Evolutionary conservation across 1,140 invertebrate genomes (phyloP).

Genomic region (Scaptomyza hsui): DNA sequence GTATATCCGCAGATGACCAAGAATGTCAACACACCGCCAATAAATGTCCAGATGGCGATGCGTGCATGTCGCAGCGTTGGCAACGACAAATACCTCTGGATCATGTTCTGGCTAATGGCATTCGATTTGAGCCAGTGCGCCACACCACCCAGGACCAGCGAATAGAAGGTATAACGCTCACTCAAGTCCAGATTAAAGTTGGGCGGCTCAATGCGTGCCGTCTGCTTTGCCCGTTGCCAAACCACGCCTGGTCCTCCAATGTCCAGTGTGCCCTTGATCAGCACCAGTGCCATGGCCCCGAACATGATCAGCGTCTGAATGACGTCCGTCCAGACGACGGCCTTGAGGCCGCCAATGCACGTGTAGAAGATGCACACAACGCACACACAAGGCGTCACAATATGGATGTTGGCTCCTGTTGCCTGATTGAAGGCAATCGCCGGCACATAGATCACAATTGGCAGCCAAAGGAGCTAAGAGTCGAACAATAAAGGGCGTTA

Average conservation of each 20-base stretch:
- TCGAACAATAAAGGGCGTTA: too few relatives aligned
- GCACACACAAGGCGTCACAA: slow-evolving; percentile 93
- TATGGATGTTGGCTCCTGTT: slow-evolving; percentile 92
- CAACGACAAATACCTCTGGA: slow-evolving; percentile 90
- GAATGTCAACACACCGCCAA: slow-evolving; percentile 87
- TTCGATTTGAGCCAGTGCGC: slow-evolving; percentile 92
- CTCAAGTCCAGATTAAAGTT: slow-evolving; percentile 88
- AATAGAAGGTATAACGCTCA: slow-evolving; percentile 91
- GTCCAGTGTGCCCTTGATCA: slow-evolving; percentile 91
- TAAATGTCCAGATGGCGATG: slow-evolving; percentile 91
- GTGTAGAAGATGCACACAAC: slow-evolving; percentile 97
- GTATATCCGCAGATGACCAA: slow-evolving; percentile 89
- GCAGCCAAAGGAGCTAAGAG: slow-evolving; percentile 87
- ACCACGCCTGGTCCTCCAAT: slow-evolving; percentile 91
- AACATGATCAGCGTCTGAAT: slow-evolving; percentile 95
- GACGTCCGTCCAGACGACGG: slow-evolving; percentile 97
- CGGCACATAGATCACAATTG: slow-evolving; percentile 89
- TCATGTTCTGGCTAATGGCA: slow-evolving; percentile 93
- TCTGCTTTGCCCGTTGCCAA: slow-evolving; percentile 88
- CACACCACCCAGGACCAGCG: slow-evolving; percentile 90
- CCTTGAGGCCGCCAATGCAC: slow-evolving; percentile 94
- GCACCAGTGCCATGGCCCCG: slow-evolving; percentile 91
- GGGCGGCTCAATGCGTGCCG: slow-evolving; percentile 89
- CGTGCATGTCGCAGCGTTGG: slow-evolving; percentile 88
- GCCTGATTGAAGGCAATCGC: slow-evolving; percentile 90